These are phyloP conservation scores for Cataglyphis cursor DNA, from an alignment of 2,888 invertebrate genomes.

Conservation along the genomic window DNA sequence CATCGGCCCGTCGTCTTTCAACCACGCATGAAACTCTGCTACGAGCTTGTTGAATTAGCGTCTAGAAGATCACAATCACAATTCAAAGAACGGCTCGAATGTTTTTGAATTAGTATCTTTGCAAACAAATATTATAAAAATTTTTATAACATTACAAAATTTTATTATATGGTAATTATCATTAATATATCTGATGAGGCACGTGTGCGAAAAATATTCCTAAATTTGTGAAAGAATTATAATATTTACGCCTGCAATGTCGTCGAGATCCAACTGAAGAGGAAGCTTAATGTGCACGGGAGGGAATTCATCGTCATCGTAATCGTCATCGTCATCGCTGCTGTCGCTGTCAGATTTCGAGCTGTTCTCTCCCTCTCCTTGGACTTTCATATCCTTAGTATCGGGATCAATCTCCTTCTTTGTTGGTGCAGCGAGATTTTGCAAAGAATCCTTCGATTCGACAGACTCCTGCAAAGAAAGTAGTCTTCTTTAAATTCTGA, in stretches of 20 bases:
- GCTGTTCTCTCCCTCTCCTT: constrained; percentile 84
- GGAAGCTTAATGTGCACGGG: constrained; percentile 92
- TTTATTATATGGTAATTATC: background rate
- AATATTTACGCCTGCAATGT: constrained; percentile 90
- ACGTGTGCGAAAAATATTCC: background rate
- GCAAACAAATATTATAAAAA: background rate
- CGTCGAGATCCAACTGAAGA: constrained; percentile 94
- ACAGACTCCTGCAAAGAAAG: constrained; percentile 75
- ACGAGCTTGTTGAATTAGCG: constrained; percentile 87
- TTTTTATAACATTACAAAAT: background rate
- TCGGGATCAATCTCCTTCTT: constrained; percentile 77
- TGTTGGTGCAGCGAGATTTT: constrained; percentile 74
- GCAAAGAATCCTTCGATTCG: constrained; percentile 79
- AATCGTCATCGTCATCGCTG: constrained; percentile 88
- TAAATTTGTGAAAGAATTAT: background rate
- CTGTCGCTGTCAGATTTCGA: constrained; percentile 89
- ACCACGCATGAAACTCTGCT: constrained; percentile 97
- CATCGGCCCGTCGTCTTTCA: constrained; percentile 94
- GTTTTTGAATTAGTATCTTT: background rate
- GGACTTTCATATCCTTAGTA: constrained; percentile 86
- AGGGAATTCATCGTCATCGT: constrained; percentile 86
- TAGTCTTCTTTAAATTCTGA: background rate
- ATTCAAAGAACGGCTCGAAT: background rate
- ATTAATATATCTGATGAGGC: constrained; percentile 9
- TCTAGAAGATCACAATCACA: constrained; percentile 79